phyloP scores from a whole-genome alignment of 2,888 invertebrate species.

The Monochamus alternatus region DNA sequence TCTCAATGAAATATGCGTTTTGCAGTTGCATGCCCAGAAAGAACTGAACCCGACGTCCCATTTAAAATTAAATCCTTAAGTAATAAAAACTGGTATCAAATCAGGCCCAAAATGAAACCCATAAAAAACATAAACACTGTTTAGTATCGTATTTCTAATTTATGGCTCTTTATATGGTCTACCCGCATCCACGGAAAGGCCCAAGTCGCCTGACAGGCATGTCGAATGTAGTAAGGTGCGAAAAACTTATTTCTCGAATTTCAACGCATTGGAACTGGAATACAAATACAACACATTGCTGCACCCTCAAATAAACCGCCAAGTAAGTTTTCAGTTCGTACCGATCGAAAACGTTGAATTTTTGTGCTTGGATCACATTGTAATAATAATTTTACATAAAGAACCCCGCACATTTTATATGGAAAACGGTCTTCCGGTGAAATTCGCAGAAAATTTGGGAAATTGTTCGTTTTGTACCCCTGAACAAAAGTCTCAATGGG shows the following conservation, averaged over 20 bases:
- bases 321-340: background rate
- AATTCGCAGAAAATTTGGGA: too few relatives aligned
- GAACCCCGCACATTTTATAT: too few relatives aligned
- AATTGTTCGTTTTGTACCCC: too few relatives aligned
- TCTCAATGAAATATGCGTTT: too few relatives aligned
- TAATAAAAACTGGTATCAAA: slow-evolving; percentile 18
- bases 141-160: slow-evolving; percentile 57
- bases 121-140: slow-evolving; percentile 52
- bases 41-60: background rate
- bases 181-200: slow-evolving; percentile 49
- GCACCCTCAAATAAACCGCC: background rate
- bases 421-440: too few relatives aligned
- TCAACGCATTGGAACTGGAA: slow-evolving; percentile 7
- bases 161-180: slow-evolving; percentile 52
- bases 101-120: slow-evolving; percentile 39
- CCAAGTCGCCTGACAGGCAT: slow-evolving; percentile 43
- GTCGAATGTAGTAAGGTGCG: slow-evolving; percentile 10
- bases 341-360: background rate
- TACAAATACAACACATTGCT: slow-evolving; percentile 9
- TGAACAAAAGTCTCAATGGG: too few relatives aligned
- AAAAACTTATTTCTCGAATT: slow-evolving; percentile 30
- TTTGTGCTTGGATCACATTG: too few relatives aligned
- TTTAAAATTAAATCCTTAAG: slow-evolving; percentile 1
- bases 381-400: too few relatives aligned
- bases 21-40: background rate